Evolutionary conservation across 2,888 invertebrate species (phyloP), one percentile per base, ranked within the genome.

Genomic region (Brenthis daphne): DNA sequence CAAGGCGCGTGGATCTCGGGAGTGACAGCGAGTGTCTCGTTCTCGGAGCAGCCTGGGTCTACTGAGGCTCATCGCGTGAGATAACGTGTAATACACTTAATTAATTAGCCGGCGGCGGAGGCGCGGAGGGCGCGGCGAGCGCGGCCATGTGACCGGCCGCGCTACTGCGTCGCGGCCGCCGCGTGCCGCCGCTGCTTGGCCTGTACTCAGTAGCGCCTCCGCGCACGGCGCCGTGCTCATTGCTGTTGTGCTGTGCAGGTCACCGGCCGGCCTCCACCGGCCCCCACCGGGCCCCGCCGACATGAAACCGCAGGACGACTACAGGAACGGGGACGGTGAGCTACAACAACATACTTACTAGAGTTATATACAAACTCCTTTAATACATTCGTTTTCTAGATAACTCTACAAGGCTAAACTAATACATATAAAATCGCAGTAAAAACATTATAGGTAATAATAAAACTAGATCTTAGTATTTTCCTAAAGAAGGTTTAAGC

Each of bases 251-350:
- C 71, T 67, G 61, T 57, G 47, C 47, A 71, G 69, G 63, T 69
- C 67, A 57, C 63, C 64, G 58, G 67, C 70, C 72, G 53, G 61
- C 67, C 65, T 29, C 57, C 37, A 67, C 65, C 57, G 60, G 47
- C 67, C 61, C 54, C 69, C 69, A n/a, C 56, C 33, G 14, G 12
- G 33, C 56, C 56, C n/a, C 24, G 70, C 43, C 73, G 75, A 76
- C 79, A 88, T 88, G 88, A 85, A 83, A 79, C 86, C 87, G 60
- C 84, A 81, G 67, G 84, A 87, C 75, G 83, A 83, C 74, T 83
- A 79, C 79, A 81, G 82, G 72, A 89, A 89, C 78, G 88, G 89
- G 50, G 86, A 88, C 71, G 87, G 88, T 87, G 75, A 87, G 87
- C 75, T 57, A 51, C 11, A 51, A n/a, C 12, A 16, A n/a, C 29